Evolutionary conservation across 1,140 invertebrate species (phyloP).

Genomic region (Drosophila ananassae): DNA sequence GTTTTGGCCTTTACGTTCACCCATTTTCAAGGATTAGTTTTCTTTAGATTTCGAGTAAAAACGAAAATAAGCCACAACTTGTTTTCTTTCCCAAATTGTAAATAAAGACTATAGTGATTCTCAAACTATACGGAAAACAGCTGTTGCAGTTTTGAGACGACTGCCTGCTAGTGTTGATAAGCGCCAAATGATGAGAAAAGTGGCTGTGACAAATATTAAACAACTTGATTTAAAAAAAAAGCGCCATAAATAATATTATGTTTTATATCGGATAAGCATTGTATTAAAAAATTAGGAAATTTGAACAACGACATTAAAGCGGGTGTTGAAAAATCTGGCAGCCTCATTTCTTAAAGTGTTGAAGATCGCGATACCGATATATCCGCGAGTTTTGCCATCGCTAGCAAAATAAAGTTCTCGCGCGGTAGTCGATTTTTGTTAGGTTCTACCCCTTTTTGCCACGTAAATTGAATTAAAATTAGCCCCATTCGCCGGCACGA

Average conservation of each 20-base stretch:
- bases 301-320: too few relatives aligned
- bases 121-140: conserved; percentile 1
- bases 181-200: not conserved
- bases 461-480: conserved; percentile 69
- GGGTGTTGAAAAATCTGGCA: too few relatives aligned
- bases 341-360: too few relatives aligned
- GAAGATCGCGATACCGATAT: too few relatives aligned
- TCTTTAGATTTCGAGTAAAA: not conserved
- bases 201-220: too few relatives aligned
- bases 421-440: conserved; percentile 11
- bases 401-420: conserved; percentile 29
- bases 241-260: too few relatives aligned
- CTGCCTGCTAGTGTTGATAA: not conserved
- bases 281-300: too few relatives aligned
- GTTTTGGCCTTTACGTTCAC: conserved; percentile 98
- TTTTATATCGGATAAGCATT: too few relatives aligned
- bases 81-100: not conserved
- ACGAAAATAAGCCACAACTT: not conserved
- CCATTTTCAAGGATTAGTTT: conserved; percentile 87
- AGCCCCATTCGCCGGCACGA: conserved; percentile 62
- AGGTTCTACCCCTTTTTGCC: conserved; percentile 52
- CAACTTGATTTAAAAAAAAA: too few relatives aligned
- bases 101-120: conserved; percentile 1
- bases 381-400: not conserved
- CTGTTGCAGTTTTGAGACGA: conserved; percentile 3